These are phyloP conservation scores for Meriones unguiculatus DNA, from an alignment of 2,113 vertebrate genomes.

Conservation along the genomic window DNA sequence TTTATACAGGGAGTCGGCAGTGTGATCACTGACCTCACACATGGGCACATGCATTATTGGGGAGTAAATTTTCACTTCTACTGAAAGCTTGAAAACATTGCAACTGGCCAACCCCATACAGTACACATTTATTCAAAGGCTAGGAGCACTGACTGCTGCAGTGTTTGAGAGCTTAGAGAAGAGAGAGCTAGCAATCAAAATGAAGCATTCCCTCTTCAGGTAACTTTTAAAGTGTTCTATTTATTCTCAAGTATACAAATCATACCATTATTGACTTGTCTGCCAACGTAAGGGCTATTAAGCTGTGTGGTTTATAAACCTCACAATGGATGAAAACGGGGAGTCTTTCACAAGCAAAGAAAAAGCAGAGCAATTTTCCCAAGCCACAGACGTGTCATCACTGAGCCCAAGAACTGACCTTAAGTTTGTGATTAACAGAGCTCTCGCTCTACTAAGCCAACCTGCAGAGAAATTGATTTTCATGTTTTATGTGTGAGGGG, in stretches of 20 bases:
- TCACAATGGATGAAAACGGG: background rate
- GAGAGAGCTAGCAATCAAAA: conserved; percentile 48
- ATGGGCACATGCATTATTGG: conserved; percentile 37
- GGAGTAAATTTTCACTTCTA: conserved; percentile 54
- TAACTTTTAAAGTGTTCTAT: conserved; percentile 14
- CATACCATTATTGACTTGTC: background rate
- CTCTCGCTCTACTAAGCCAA: background rate
- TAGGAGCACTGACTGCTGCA: conserved; percentile 9
- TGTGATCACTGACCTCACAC: conserved; percentile 53
- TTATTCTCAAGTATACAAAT: background rate
- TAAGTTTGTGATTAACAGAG: conserved; percentile 49
- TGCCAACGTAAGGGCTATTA: background rate
- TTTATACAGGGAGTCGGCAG: conserved; percentile 15
- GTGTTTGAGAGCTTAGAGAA: background rate
- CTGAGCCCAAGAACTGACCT: background rate
- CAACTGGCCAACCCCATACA: conserved; percentile 31
- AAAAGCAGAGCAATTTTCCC: background rate
- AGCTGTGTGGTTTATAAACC: conserved; percentile 1
- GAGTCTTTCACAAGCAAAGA: background rate
- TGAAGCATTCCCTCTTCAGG: conserved; percentile 19
- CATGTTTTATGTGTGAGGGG: conserved; percentile 48
- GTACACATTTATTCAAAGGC: conserved; percentile 26
- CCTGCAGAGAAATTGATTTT: conserved; percentile 40
- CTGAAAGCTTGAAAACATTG: conserved; percentile 58
- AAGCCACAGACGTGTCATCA: background rate